Evolutionary conservation across 2,797 vertebrate species (phyloP).

Genomic region (Ptychobarbus kaznakovi): DNA sequence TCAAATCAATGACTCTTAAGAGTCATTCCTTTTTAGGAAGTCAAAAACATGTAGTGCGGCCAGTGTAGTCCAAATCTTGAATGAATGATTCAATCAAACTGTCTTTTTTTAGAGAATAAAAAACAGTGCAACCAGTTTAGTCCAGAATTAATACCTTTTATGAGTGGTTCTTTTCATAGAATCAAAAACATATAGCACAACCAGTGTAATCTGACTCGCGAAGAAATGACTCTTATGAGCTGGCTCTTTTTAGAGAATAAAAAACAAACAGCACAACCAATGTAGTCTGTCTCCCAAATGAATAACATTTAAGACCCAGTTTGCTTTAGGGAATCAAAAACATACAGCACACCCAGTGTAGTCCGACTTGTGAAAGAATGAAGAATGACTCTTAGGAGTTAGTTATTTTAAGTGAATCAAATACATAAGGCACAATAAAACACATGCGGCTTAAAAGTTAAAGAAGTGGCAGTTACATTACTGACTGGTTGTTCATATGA

Average conservation of each 20-base stretch:
- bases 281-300: not conserved
- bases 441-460: not conserved
- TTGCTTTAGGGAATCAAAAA: not conserved
- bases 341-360: no score
- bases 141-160: no score
- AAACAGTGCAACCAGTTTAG: not conserved
- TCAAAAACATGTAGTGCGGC: not conserved
- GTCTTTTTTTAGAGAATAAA: not conserved
- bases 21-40: not conserved
- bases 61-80: not conserved
- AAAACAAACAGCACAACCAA: no score
- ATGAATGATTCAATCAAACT: not conserved
- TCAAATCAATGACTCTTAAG: not conserved
- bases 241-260: no score
- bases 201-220: not conserved
- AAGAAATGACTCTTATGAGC: no score
- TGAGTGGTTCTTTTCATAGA: no score
- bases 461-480: not conserved
- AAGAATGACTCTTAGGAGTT: no score
- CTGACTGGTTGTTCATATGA: not conserved
- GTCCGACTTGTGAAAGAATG: no score
- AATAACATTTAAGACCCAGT: not conserved
- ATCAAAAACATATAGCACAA: not conserved
- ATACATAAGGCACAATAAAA: not conserved
- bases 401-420: no score